Evolutionary conservation across 2,113 vertebrate genomes (phyloP), one percentile per base, ranked within the genome.

Genomic region (Calyptomena viridis): DNA sequence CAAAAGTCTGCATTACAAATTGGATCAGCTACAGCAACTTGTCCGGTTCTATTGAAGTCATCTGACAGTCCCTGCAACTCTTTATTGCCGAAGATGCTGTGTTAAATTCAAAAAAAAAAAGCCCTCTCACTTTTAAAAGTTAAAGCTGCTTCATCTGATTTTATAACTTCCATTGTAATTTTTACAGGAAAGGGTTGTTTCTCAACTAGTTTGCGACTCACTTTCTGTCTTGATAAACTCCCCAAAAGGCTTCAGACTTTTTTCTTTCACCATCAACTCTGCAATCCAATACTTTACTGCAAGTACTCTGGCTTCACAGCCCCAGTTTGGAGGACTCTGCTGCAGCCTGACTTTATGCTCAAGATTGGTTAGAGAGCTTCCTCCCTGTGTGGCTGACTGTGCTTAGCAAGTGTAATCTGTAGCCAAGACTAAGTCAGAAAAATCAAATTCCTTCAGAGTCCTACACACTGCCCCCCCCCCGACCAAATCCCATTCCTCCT

Each of bases 1-100:
- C 95, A 97, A 92, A 97, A 97, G 93, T 97, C 96, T 97, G 95
- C 82, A 73, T 96, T 97, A 94, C 83, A 83, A 96, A 96, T 96
- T 94, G 95, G 89, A 96, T 93, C 93, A 91, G 84, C 90, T 91
- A 94, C 92, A 97, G 94, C 90, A 94, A 88, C 92, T 96, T 97
- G 93, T 88, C 94, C 40, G 30, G 69, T 95, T 96, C 94, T 94
- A 52, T 68, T 95, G 93, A 95, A 96, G 96, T 94, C 93, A 96
- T 93, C 94, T 97, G 93, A 95, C 96, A 94, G 87, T 92, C 85
- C 55, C 72, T 86, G 90, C 89, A 63, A 84, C 84, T 91, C 78
- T 92, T 91, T 88, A 64, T 37, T 97, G 90, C 75, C 15, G 9
- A 87, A 76, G 95, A 92, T 94, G 93, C 77, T 91, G 75, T 73